Evolutionary conservation across 2,113 vertebrate species (phyloP).

Genomic region (Polyodon spathula): DNA sequence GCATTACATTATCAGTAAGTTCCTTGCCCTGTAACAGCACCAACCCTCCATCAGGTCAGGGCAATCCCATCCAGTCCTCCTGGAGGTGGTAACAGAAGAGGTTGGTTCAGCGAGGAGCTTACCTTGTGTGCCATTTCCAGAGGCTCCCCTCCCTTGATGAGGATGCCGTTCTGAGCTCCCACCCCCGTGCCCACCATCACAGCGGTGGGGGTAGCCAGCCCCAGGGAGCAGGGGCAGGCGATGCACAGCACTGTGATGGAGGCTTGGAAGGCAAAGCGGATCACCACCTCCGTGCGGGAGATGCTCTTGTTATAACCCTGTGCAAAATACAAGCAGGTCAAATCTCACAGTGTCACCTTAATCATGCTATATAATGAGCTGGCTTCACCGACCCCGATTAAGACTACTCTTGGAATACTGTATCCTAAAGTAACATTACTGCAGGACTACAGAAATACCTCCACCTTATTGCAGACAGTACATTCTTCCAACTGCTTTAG

Average conservation of each 20-base stretch:
- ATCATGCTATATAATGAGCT: too few relatives aligned
- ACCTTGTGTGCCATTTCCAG: slow-evolving; percentile 96
- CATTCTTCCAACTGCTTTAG: too few relatives aligned
- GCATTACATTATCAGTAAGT: too few relatives aligned
- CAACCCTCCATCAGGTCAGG: too few relatives aligned
- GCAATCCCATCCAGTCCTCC: too few relatives aligned
- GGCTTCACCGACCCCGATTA: too few relatives aligned
- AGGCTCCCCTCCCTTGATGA: slow-evolving; percentile 94
- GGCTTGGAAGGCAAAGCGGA: slow-evolving; percentile 93
- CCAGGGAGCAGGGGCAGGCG: slow-evolving; percentile 91
- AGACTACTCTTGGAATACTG: too few relatives aligned
- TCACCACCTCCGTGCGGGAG: slow-evolving; percentile 70
- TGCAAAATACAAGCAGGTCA: slow-evolving; percentile 5
- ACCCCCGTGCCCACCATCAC: slow-evolving; percentile 99
- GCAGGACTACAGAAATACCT: too few relatives aligned
- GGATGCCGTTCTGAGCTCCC: slow-evolving; percentile 90
- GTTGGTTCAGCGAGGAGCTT: slow-evolving; percentile 14
- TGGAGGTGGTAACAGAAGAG: not conserved
- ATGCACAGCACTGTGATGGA: slow-evolving; percentile 95
- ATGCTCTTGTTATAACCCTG: slow-evolving; percentile 89
- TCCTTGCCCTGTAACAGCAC: too few relatives aligned
- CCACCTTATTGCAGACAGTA: too few relatives aligned
- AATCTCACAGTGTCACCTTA: not conserved
- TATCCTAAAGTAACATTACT: too few relatives aligned
- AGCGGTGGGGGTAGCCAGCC: slow-evolving; percentile 92